phyloP scores from a whole-genome alignment of 2,888 invertebrate genomes.

The Drosophila acutilabella region DNA sequence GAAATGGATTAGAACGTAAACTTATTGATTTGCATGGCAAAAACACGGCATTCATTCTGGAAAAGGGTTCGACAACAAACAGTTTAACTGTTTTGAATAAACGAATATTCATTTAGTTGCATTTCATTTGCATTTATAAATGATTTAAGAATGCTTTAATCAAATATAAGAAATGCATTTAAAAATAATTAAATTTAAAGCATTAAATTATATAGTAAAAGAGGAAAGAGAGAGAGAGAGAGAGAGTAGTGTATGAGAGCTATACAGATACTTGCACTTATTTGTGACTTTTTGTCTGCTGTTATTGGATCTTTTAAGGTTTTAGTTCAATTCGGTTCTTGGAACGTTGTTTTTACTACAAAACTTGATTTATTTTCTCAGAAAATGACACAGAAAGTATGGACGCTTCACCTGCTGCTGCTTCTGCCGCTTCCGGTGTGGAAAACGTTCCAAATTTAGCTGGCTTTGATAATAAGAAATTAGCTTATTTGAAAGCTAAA shows the following conservation, averaged over 20 bases:
- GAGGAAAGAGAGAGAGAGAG: not conserved
- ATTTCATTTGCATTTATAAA: not conserved
- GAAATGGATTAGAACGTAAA: conserved; percentile 63
- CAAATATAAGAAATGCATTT: not conserved
- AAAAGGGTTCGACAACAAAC: conserved; percentile 26
- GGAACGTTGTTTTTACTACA: not conserved
- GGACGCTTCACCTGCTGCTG: no score
- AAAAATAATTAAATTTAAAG: conserved; percentile 1
- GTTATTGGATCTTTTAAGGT: not conserved
- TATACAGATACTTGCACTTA: not conserved
- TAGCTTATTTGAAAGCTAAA: no score
- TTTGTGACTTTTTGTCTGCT: not conserved
- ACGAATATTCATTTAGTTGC: not conserved
- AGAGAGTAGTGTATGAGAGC: not conserved
- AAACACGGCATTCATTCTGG: conserved; percentile 18
- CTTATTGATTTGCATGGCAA: conserved; percentile 60
- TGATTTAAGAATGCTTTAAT: not conserved
- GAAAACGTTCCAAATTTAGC: no score
- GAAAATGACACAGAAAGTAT: not conserved
- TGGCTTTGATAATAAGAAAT: no score
- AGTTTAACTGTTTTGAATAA: conserved; percentile 11
- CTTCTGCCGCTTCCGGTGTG: no score
- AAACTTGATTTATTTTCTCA: not conserved
- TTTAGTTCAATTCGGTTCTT: not conserved
- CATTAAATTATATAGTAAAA: not conserved